These are phyloP conservation scores for Hippocampus abdominalis DNA, from an alignment of 2,113 vertebrate species.

Conservation along the genomic window DNA sequence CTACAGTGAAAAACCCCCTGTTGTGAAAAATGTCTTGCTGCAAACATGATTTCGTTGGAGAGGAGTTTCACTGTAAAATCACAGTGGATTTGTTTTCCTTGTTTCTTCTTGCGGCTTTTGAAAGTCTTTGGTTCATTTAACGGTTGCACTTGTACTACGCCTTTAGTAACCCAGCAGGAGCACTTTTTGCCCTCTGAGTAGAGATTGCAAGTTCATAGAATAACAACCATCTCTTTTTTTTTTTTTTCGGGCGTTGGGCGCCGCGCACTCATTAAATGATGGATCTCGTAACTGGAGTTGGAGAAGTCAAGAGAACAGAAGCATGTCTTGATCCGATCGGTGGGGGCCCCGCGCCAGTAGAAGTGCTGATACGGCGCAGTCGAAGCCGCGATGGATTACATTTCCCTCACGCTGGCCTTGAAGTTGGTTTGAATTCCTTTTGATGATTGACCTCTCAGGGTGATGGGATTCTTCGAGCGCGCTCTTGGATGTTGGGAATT, in stretches of 20 bases:
- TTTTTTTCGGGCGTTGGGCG: not conserved
- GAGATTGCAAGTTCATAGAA: slow-evolving; percentile 1
- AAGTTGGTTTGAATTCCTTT: not conserved
- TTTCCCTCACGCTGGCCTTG: not conserved
- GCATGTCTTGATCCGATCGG: slow-evolving; percentile 28
- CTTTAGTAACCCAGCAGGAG: slow-evolving; percentile 20
- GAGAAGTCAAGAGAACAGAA: slow-evolving; percentile 13
- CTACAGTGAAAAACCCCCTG: too few relatives aligned
- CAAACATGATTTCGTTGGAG: too few relatives aligned
- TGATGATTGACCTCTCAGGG: slow-evolving; percentile 6
- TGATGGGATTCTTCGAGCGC: slow-evolving; percentile 1
- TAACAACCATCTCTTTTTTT: slow-evolving; percentile 3
- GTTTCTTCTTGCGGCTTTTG: slow-evolving; percentile 5
- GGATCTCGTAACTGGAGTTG: slow-evolving; percentile 5
- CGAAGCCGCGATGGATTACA: not conserved
- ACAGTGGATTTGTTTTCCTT: slow-evolving; percentile 10
- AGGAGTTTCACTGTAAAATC: too few relatives aligned
- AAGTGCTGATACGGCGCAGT: slow-evolving; percentile 4
- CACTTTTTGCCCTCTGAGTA: slow-evolving; percentile 9
- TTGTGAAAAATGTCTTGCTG: too few relatives aligned
- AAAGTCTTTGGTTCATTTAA: slow-evolving; percentile 32
- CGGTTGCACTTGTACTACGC: slow-evolving; percentile 5
- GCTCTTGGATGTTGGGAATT: slow-evolving; percentile 12
- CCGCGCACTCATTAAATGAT: slow-evolving; percentile 22
- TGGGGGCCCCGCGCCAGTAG: slow-evolving; percentile 19